Evolutionary conservation across 2,888 invertebrate genomes (phyloP).

Genomic region (Epirrhoe alternata): DNA sequence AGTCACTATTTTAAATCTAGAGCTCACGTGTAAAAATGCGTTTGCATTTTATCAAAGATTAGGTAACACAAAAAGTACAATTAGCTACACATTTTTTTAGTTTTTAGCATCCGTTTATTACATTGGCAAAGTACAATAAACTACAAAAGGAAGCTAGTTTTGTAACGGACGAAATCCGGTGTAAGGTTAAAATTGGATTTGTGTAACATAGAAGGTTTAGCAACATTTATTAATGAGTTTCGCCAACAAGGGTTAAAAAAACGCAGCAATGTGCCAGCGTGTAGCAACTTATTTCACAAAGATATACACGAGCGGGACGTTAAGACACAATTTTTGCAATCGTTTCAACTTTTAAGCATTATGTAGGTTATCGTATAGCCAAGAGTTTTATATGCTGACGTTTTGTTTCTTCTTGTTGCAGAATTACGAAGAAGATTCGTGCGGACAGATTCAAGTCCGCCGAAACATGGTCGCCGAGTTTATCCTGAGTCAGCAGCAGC

Average conservation of each 20-base stretch:
- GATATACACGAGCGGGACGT: conserved; percentile 73
- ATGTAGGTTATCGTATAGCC: conserved; percentile 24
- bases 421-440: conserved; percentile 78
- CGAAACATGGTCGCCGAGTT: conserved; percentile 95
- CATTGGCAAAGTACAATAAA: conserved; percentile 28
- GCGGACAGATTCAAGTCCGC: conserved; percentile 83
- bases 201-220: conserved; percentile 66
- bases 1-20: conserved; percentile 39
- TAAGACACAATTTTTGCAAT: conserved; percentile 76
- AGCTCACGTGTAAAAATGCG: conserved; percentile 30
- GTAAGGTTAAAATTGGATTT: conserved; percentile 64
- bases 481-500: conserved; percentile 89
- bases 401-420: conserved; percentile 73
- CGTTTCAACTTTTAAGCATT: conserved; percentile 63
- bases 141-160: conserved; percentile 60
- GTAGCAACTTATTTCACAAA: conserved; percentile 65
- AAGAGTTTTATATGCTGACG: conserved; percentile 54
- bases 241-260: conserved; percentile 73
- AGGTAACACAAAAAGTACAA: background rate
- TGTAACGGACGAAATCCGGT: conserved; percentile 69
- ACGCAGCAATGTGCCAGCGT: conserved; percentile 67
- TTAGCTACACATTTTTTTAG: conserved; percentile 1
- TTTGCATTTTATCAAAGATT: conserved; percentile 3
- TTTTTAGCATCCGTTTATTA: conserved; percentile 10
- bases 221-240: conserved; percentile 74